phyloP scores from a whole-genome alignment of 2,888 invertebrate genomes.

The Melitaea athalia region DNA sequence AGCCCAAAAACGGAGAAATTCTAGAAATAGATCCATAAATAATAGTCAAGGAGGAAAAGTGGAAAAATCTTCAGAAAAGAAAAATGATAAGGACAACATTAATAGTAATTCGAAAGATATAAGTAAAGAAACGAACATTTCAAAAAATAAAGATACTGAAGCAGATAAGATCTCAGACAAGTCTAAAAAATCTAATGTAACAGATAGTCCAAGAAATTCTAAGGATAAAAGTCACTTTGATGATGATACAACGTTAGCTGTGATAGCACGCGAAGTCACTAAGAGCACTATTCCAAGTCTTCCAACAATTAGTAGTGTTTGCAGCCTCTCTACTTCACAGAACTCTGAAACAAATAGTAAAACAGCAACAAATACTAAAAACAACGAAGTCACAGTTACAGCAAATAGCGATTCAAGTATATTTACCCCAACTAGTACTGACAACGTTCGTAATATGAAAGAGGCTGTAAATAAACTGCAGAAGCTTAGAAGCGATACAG shows the following conservation, averaged over 20 bases:
- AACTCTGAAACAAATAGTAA: constrained; percentile 37
- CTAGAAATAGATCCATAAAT: constrained; percentile 56
- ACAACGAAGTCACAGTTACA: constrained; percentile 53
- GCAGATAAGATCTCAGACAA: constrained; percentile 40
- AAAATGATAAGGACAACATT: constrained; percentile 45
- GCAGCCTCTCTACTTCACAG: constrained; percentile 57
- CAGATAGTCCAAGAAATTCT: constrained; percentile 43
- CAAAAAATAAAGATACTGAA: constrained; percentile 34
- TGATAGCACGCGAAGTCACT: constrained; percentile 52
- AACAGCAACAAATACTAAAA: constrained; percentile 37
- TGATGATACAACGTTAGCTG: constrained; percentile 62
- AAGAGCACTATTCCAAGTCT: constrained; percentile 46
- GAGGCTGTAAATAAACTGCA: constrained; percentile 61
- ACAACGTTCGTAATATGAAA: constrained; percentile 56
- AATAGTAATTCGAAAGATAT: constrained; percentile 39
- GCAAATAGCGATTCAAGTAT: constrained; percentile 54
- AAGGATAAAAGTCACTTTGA: constrained; percentile 58
- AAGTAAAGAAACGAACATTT: constrained; percentile 31
- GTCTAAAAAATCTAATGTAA: constrained; percentile 32
- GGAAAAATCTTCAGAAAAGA: constrained; percentile 36
- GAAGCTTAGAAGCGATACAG: constrained; percentile 51
- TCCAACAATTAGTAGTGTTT: constrained; percentile 66
- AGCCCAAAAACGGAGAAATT: constrained; percentile 51
- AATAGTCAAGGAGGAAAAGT: constrained; percentile 39
- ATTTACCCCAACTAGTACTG: constrained; percentile 61